A percentile compares a stretch with the other conserved stretches of the same genome.
Conservation (phyloP, 2,888 invertebrate genomes). For the Tetropium fuscum region DNA sequence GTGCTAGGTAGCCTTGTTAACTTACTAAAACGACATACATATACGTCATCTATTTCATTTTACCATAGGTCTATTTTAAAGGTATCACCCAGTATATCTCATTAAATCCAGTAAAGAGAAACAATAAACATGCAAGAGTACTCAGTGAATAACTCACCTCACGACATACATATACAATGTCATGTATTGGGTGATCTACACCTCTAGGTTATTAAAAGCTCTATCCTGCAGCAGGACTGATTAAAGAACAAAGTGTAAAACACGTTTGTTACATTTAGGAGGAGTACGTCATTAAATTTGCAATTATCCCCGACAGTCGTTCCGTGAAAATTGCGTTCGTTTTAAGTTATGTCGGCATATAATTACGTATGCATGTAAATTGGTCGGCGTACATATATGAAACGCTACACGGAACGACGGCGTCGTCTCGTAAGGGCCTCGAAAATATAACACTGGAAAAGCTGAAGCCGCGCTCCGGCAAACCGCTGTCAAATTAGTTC, state of each 20-base stretch:
- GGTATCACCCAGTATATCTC: too few species aligned
- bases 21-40: too few species aligned
- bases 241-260: constrained; percentile 31
- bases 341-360: constrained; percentile 27
- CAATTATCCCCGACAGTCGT: constrained; percentile 42
- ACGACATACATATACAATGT: too few species aligned
- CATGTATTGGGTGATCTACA: too few species aligned
- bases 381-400: constrained; percentile 42
- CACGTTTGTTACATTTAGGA: constrained; percentile 33
- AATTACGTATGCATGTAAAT: constrained; percentile 45
- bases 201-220: constrained; percentile 17
- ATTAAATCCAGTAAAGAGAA: too few species aligned
- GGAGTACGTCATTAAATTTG: constrained; percentile 40
- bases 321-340: constrained; percentile 34
- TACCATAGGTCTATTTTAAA: too few species aligned
- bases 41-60: too few species aligned
- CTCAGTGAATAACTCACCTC: too few species aligned
- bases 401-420: constrained; percentile 19
- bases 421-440: constrained; percentile 47
- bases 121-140: too few species aligned
- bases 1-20: too few species aligned
- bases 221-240: constrained; percentile 17
- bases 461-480: constrained; percentile 57
- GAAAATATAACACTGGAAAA: constrained; percentile 57
- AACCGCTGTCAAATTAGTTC: constrained; percentile 67